phyloP scores from a whole-genome alignment of 1,140 invertebrate genomes.

The Lerema accius region DNA sequence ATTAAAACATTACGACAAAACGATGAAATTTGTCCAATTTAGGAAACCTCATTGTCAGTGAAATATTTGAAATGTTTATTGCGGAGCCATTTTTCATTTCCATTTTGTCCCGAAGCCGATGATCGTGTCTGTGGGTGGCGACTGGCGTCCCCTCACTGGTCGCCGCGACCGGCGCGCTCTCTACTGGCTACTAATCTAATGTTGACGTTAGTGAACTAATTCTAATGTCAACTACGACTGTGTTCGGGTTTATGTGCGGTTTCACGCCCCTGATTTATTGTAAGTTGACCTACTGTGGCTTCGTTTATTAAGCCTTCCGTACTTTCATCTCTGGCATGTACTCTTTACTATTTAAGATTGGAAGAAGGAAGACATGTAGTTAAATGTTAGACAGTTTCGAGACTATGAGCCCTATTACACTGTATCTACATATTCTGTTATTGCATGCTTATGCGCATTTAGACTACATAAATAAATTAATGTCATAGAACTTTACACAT shows the following conservation, averaged over 20 bases:
- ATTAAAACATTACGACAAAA: neutral
- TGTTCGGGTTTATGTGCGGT: neutral
- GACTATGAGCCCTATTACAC: no score
- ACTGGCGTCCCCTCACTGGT: no score
- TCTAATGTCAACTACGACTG: neutral
- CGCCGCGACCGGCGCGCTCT: no score
- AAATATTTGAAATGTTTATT: conserved; percentile 18
- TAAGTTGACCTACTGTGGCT: neutral
- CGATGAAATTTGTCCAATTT: conserved; percentile 4
- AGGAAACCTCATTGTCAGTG: neutral
- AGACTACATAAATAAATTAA: no score
- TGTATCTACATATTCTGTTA: no score
- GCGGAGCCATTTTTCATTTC: conserved; percentile 10
- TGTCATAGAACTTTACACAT: no score
- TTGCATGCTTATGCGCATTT: no score
- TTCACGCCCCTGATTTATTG: conserved; percentile 3
- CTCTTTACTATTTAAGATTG: no score
- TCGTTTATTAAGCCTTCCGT: neutral
- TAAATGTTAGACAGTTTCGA: no score
- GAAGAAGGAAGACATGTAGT: no score
- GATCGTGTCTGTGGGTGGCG: no score
- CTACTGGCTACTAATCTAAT: neutral
- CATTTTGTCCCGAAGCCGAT: conserved; percentile 1
- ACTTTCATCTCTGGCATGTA: no score
- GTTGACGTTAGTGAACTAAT: neutral